Base-by-base conservation (phyloP, 2,797 vertebrate genomes). In the Agapornis canus region DNA sequence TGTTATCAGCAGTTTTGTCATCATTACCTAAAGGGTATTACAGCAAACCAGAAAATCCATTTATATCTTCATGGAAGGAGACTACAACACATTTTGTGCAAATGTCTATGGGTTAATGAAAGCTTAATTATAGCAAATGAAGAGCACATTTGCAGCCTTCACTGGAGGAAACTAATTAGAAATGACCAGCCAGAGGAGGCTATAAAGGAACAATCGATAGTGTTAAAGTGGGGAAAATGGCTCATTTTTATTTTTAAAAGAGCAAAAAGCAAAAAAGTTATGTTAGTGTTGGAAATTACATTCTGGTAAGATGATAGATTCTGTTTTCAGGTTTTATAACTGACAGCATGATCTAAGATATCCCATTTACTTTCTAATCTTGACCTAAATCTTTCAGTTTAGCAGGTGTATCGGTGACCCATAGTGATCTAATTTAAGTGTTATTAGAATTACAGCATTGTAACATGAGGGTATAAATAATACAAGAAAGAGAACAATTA, bases 401-500 rank as follows among this genome's bases (percentile, higher is more conserved):
- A 80, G 49, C 43, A 91, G 27, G 32, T 69, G 54, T 81, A 63
- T n/a, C 23, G 25, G 19, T 90, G 79, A 90, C 86, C 84, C 47
- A 19, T 2, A 68, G 63, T 91, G 56, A 70, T 95, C 73, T 72
- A 88, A 95, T 94, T 87, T 61, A 72, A 84, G 72, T 73, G 54
- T 45, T 91, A 57, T 54, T 86, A 72, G 80, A 95, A 79, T 85
- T 95, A 68, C 37, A 87, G 48, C 57, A 32, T 31, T 83, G 14
- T 68, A 92, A 73, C 0, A 0, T 52, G 32, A 65, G 43, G 5
- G 8, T 79, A 86, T 95, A 96, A 96, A 97, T 94, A 97, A 93
- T 92, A 83, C 31, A 70, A 64, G 70, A 87, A 90, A 90, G 70
- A 85, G 77, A 95, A 93, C 92, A 94, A 95, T 95, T 96, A 71